Evolutionary conservation across 2,113 vertebrate genomes (phyloP), one percentile per base, ranked within the genome.

Genomic region (Tursiops truncatus): DNA sequence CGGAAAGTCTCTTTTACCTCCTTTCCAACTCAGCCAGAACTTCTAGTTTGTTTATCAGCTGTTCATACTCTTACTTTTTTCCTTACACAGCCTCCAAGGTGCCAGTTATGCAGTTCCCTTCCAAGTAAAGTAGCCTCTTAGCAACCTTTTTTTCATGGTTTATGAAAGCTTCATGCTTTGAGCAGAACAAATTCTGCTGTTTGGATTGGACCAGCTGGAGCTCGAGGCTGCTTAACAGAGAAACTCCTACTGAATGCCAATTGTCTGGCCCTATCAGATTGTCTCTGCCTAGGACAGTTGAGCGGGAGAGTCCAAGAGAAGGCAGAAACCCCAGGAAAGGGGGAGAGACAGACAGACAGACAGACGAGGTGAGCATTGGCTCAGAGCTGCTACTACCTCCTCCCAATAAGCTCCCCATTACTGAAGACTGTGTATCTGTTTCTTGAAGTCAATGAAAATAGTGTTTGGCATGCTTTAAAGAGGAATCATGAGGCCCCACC

Each of bases 171-270:
- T 94, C 94, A 83, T 65, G 63, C 33, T 96, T 76, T 63, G 77
- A 96, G 73, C 31, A 82, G 82, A 62, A 85, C 73, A 89, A 41
- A 58, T 92, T 81, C 88, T 82, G 62, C 79, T 89, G 31, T 93
- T 81, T 70, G 81, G 44, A 89, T 90, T 91, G 92, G 81, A 87
- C 65, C 44, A 96, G 65, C 33, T 91, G 86, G 93, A 95, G 56
- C 63, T n/a, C 41, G 94, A 82, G 81, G 60, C 71, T 91, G 53
- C 67, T 76, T 84, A 18, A 56, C 23, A 41, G 60, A 89, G 89
- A 95, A 74, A 41, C 12, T 95, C n/a, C 70, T 73, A 12, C n/a
- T 50, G 58, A 47, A 31, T 56, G 9, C 8, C 20, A 41, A 17
- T 62, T 31, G 20, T 47, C 31, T 26, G 33, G 63, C 25, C 20